These are phyloP conservation scores for Menidia beryllina DNA, from an alignment of 2,113 vertebrate species.

Conservation along the genomic window DNA sequence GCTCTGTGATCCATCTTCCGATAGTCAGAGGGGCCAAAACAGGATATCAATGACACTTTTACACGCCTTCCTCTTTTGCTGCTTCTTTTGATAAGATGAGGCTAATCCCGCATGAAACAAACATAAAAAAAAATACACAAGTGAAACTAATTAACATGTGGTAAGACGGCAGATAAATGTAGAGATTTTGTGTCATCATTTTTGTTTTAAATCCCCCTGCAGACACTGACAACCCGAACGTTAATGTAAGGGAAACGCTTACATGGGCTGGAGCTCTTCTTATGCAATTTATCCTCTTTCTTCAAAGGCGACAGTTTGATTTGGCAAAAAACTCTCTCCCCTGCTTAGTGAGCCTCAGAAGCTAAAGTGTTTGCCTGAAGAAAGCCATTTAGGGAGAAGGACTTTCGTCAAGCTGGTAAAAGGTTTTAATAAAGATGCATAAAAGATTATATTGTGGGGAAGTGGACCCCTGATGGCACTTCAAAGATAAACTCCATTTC, in stretches of 20 bases:
- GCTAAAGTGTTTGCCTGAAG: neutral
- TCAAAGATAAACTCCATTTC: too few relatives aligned
- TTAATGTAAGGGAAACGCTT: constrained; percentile 47
- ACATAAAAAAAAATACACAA: constrained; percentile 40
- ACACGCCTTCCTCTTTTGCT: constrained; percentile 18
- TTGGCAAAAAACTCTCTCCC: constrained; percentile 6
- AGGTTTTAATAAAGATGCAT: neutral
- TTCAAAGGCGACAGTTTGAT: constrained; percentile 40
- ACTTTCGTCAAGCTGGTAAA: neutral
- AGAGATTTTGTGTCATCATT: constrained; percentile 43
- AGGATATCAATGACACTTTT: constrained; percentile 31
- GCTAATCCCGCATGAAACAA: neutral
- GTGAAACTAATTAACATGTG: constrained; percentile 11
- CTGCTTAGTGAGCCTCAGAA: constrained; percentile 17
- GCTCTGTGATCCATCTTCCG: constrained; percentile 34
- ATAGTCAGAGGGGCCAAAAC: constrained; percentile 22
- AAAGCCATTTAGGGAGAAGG: constrained; percentile 11
- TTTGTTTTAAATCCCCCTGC: constrained; percentile 24
- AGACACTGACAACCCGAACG: constrained; percentile 18
- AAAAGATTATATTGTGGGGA: neutral
- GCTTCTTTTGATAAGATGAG: constrained; percentile 23
- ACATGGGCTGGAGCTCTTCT: neutral
- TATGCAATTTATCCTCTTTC: constrained; percentile 39
- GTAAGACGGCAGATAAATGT: constrained; percentile 28
- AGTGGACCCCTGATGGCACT: neutral